phyloP scores from a whole-genome alignment of 2,888 invertebrate species.

The Tipula lateralis region DNA sequence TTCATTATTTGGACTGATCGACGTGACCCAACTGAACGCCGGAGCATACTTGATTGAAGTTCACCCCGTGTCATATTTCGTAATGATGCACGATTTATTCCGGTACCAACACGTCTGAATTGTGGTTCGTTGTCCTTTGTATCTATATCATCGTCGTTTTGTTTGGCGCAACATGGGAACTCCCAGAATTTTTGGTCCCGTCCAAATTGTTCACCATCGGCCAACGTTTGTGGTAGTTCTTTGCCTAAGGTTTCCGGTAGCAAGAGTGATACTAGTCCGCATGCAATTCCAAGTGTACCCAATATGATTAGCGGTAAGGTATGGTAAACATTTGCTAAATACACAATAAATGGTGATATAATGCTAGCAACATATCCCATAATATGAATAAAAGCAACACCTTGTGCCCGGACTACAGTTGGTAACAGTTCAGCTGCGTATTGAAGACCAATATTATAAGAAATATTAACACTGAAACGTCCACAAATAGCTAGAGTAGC shows the following conservation, averaged over 20 bases:
- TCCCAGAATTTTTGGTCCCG: slow-evolving; percentile 75
- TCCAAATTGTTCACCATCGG: slow-evolving; percentile 83
- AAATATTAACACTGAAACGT: slow-evolving; percentile 80
- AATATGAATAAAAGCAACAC: slow-evolving; percentile 79
- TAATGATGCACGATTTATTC: slow-evolving; percentile 52
- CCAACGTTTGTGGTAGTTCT: slow-evolving; percentile 78
- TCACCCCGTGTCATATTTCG: slow-evolving; percentile 62
- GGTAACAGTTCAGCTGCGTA: slow-evolving; percentile 84
- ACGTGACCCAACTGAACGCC: slow-evolving; percentile 52
- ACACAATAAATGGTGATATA: slow-evolving; percentile 78
- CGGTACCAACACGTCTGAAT: slow-evolving; percentile 40
- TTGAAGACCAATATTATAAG: slow-evolving; percentile 84
- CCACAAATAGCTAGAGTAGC: slow-evolving; percentile 76
- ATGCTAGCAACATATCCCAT: slow-evolving; percentile 84
- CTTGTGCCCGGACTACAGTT: slow-evolving; percentile 81
- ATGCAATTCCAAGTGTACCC: slow-evolving; percentile 68
- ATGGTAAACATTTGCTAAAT: slow-evolving; percentile 67
- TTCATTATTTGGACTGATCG: slow-evolving; percentile 42
- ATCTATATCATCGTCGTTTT: slow-evolving; percentile 43
- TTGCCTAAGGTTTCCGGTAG: slow-evolving; percentile 82
- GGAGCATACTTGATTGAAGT: slow-evolving; percentile 57
- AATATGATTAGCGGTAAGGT: slow-evolving; percentile 72
- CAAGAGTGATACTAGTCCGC: slow-evolving; percentile 71
- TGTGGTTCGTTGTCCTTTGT: slow-evolving; percentile 38
- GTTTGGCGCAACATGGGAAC: slow-evolving; percentile 70